Base-by-base conservation (phyloP, 2,888 invertebrate genomes). In the Drosophila picticornis region DNA sequence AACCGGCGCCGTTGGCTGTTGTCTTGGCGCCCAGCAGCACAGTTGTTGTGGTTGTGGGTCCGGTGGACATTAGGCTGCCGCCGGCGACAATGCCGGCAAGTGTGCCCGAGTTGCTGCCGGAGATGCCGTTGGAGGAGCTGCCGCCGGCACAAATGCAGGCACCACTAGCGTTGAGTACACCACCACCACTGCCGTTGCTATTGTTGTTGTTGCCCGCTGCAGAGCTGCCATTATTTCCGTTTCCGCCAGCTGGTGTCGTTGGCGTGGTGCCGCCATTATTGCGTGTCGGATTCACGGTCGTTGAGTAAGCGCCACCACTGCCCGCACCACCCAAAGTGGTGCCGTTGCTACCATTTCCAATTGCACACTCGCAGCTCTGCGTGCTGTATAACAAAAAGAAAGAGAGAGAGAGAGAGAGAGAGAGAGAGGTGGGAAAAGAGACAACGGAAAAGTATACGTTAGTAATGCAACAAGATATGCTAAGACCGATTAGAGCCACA, bases 321-420 rank as follows among this genome's bases (percentile, higher is more conserved):
- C 74, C 80, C 53, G 61, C 72, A 48, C 75, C 74, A 50, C 79
- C 38, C n/a, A 77, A 72, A 75, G 84, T 73, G 72, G 91, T 90
- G 76, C 92, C 91, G 72, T 91, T 92, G 90, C 90, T 90, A 83
- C 90, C 91, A 68, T 80, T 84, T 66, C 87, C 88, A 74, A 83
- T 84, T 58, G 86, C 84, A 85, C 93, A 93, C 78, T 93, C 93
- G 90, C 93, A 93, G 84, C 91, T 92, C 88, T 92, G 92, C 72
- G 93, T 90, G 80, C 93, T 93, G 84, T 82, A 81, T 22, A 10
- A 31, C n/a, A 6, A 16, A 25, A 7, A 16, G 16, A 22, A 3
- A 38, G 6, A 27, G 32, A 50, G 36, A 29, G 31, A 36, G 40
- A 34, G 11, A 60, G 19, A 25, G 48, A 55, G 1, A 19, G n/a